A percentile compares a stretch with the other conserved stretches of the same genome.
These are phyloP conservation scores for Hemiscyllium ocellatum DNA, from an alignment of 2,113 vertebrate genomes.

Conservation along the genomic window DNA sequence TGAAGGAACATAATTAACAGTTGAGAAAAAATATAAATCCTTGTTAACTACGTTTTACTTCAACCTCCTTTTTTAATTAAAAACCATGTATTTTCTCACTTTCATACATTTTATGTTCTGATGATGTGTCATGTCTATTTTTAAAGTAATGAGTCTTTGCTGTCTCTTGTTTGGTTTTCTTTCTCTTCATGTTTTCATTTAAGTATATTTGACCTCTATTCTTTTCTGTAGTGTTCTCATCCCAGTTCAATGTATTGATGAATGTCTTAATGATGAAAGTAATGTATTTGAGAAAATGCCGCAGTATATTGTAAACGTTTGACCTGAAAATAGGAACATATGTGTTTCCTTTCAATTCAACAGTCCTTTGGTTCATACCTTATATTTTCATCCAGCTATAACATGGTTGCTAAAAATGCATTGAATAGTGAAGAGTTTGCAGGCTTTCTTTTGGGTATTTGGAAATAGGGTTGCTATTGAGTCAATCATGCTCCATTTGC, in stretches of 20 bases:
- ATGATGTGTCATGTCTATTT: not conserved
- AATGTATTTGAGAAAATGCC: not conserved
- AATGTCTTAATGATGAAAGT: not conserved
- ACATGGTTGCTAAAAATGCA: not conserved
- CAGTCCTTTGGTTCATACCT: not conserved
- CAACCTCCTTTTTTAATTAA: not conserved
- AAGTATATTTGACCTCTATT: too few relatives aligned
- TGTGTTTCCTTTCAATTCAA: not conserved
- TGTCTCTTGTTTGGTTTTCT: not conserved
- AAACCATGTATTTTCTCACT: not conserved
- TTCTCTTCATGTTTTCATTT: not conserved
- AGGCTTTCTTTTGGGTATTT: not conserved
- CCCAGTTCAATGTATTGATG: not conserved
- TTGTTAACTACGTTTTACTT: not conserved
- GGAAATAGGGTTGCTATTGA: not conserved
- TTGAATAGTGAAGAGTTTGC: not conserved
- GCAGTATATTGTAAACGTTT: not conserved
- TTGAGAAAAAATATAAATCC: not conserved
- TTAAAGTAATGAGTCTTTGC: not conserved
- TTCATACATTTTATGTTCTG: not conserved
- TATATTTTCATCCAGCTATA: not conserved
- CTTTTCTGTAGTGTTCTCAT: not conserved
- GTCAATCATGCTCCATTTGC: constrained; percentile 27
- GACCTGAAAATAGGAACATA: not conserved
- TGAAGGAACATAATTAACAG: not conserved